Base-by-base conservation (phyloP, 2,888 invertebrate species). In the Ophion costatus region DNA sequence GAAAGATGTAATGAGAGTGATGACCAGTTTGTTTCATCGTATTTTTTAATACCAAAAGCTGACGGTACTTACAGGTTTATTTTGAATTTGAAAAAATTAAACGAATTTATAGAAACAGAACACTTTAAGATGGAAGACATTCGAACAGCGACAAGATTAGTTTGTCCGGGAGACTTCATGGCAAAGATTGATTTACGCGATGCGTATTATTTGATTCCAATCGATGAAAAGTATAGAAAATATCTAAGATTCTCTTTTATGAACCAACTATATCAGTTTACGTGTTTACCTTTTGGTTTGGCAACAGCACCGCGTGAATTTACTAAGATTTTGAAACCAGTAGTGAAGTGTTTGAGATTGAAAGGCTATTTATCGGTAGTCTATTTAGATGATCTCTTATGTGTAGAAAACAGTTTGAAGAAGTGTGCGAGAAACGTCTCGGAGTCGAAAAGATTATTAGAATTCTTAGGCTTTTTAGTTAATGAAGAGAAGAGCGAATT, bases 301-400 rank as follows among this genome's bases (percentile, higher is more conserved):
- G 57, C 51, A 6, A 76, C 82, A 38, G 83, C 83, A 0, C 86
- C 86, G 17, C 80, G 61, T 7, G 63, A 83, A 2, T 86, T 86
- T 56, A 83, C 86, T 5, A 87, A 86, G 20, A 56, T 85, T 3
- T 20, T 86, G 24, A 88, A 87, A 64, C 85, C 85, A 4, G 73
- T 84, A 3, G 20, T 84, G 10, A 64, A 66, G 9, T n/a, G 57
- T n/a, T 66, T 80, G 11, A 42, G 73, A 24, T 17, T 64, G 17
- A 80, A 51, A 7, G 80, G 69, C 7, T 59, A 29, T 17, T 3
- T 56, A 0, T 70, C 67, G 17, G 70, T 63, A 10, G 57, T 80
- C 11, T 73, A 80, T 38, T 38, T 80, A 2, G 73, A 80, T 24
- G 73, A 80, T 17, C 63, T 79, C 10, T 22, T 57, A 57, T 79